Evolutionary conservation across 2,888 invertebrate genomes (phyloP).

Genomic region (Leptogaster cylindrica): DNA sequence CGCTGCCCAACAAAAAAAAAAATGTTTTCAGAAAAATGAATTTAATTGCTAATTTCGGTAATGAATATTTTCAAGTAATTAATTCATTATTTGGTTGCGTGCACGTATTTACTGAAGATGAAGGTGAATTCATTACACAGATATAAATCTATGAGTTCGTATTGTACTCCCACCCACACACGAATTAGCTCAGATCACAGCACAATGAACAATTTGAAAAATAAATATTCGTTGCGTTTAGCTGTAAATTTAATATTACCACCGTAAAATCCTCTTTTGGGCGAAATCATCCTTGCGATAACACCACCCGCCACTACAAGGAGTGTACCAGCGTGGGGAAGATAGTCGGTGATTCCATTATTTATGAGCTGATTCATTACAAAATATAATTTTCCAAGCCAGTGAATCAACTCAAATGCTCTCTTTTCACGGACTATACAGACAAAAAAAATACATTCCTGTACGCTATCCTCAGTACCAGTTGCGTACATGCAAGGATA

Average conservation of each 20-base stretch:
- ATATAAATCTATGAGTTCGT: conserved; percentile 35
- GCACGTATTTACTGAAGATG: too few relatives aligned
- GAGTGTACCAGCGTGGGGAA: conserved; percentile 20
- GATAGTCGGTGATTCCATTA: conserved; percentile 54
- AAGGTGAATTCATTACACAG: not conserved
- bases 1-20: too few relatives aligned
- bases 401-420: conserved; percentile 54
- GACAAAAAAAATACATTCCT: not conserved
- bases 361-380: conserved; percentile 55
- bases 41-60: too few relatives aligned
- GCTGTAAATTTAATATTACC: conserved; percentile 30
- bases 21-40: too few relatives aligned
- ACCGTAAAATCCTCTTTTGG: conserved; percentile 35
- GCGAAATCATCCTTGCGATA: conserved; percentile 22
- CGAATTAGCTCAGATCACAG: conserved; percentile 28
- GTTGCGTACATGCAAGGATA: conserved; percentile 36
- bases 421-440: conserved; percentile 40
- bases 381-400: conserved; percentile 61
- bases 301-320: not conserved
- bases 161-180: not conserved
- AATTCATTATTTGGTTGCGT: too few relatives aligned
- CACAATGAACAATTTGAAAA: conserved; percentile 22
- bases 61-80: too few relatives aligned
- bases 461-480: conserved; percentile 36
- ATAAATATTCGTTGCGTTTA: conserved; percentile 21